Base-by-base conservation (phyloP, 2,797 vertebrate species). In the Chaunax sp. region DNA sequence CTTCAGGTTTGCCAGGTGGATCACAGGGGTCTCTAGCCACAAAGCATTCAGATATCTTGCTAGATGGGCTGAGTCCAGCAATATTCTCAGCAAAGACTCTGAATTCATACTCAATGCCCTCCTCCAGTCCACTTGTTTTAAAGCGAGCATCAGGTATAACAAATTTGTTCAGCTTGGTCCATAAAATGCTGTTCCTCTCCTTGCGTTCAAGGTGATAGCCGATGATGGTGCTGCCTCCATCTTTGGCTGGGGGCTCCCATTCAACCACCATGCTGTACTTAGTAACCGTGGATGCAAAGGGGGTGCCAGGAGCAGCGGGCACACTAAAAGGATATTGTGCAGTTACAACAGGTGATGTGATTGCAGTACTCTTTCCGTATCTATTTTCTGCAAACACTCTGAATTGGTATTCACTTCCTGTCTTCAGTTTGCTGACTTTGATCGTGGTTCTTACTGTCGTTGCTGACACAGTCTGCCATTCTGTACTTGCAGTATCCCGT, bases 121-220 rank as follows among this genome's bases (percentile, higher is more conserved):
- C 96, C 68, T 96, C 96, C 72, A 98, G 94, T 10, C 95, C 94
- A 0, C 93, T 96, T 75, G 95, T 93, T 94, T 98, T 98, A 69
- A 95, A 95, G 78, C 93, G 95, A 74, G 94, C 91, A 64, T 97
- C 96, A 13, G 91, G 73, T 89, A 98, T 94, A 44, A 93, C 89
- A 71, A 90, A 89, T 84, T 96, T 98, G 84, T 97, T 97, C 69
- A 95, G 78, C 77, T 97, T 98, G 55, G 94, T 91, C 97, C 97
- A 98, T 79, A 98, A 93, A 90, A 98, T 96, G 78, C 96, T 98
- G 81, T 97, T 98, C 84, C 94, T 97, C 86, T 98, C 97, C 90
- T 98, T 98, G 65, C 96, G 94, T 87, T 98, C 97, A 68, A 98
- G 90, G 78, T 98, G 95, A 85, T 97, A 98, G 41, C 97, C 97